phyloP scores from a whole-genome alignment of 1,140 invertebrate species.

The Amphibalanus amphitrite region DNA sequence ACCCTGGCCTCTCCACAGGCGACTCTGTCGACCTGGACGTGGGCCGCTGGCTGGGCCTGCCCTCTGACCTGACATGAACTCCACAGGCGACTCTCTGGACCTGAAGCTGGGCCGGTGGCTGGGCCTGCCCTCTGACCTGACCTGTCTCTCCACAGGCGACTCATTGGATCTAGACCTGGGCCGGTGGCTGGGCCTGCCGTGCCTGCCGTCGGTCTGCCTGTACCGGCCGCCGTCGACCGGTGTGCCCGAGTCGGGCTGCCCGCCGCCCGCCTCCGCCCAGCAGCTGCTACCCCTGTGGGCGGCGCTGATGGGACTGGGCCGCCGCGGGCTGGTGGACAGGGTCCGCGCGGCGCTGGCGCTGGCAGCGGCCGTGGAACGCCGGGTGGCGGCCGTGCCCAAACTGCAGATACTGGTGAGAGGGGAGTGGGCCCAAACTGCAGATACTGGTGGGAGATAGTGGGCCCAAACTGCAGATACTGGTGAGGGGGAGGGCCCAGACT shows the following conservation, averaged over 20 bases:
- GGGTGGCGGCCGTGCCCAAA: not conserved
- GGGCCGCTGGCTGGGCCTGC: too few relatives aligned
- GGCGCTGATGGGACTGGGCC: not conserved
- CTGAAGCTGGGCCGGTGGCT: slow-evolving; percentile 73
- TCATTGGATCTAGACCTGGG: slow-evolving; percentile 43
- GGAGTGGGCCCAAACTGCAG: too few relatives aligned
- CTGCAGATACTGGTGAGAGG: not conserved
- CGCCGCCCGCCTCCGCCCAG: too few relatives aligned
- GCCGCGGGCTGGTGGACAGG: not conserved
- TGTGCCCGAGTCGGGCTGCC: too few relatives aligned
- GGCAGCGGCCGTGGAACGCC: not conserved
- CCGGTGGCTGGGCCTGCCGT: slow-evolving; percentile 77
- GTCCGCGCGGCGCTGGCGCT: not conserved
- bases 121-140: slow-evolving; percentile 39
- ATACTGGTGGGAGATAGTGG: too few relatives aligned
- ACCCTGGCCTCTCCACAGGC: too few relatives aligned
- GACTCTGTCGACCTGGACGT: too few relatives aligned
- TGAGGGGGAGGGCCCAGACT: not conserved
- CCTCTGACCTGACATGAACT: not conserved
- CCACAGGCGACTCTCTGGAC: slow-evolving; percentile 63
- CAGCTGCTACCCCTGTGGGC: not conserved
- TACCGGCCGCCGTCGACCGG: not conserved
- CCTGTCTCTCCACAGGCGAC: too few relatives aligned
- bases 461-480: not conserved
- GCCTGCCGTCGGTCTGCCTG: slow-evolving; percentile 39